These are phyloP conservation scores for Oedothorax gibbosus DNA, from an alignment of 1,140 invertebrate species.

Conservation along the genomic window DNA sequence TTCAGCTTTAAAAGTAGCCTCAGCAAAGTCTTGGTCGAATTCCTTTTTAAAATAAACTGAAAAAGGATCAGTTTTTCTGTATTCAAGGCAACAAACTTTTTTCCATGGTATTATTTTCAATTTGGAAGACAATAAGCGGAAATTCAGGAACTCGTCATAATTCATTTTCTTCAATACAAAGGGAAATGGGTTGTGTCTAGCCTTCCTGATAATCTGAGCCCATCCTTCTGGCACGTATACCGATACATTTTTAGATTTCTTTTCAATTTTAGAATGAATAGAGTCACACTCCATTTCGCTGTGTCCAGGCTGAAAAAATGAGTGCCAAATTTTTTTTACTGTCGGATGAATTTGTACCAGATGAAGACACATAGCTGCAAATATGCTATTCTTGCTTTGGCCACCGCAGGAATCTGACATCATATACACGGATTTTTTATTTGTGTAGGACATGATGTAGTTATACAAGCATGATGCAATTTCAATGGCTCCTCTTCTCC, in stretches of 20 bases:
- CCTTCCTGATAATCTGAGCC: not conserved
- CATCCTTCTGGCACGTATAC: not conserved
- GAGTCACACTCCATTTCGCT: not conserved
- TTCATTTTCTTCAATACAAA: not conserved
- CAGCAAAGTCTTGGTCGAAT: not conserved
- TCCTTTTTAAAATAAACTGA: not conserved
- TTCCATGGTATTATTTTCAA: not conserved
- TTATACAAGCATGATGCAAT: not conserved
- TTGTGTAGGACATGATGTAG: not conserved
- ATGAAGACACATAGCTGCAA: not conserved
- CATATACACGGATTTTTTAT: not conserved
- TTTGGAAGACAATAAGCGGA: not conserved
- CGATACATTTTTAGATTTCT: not conserved
- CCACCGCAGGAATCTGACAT: conserved; percentile 4
- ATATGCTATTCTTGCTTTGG: not conserved
- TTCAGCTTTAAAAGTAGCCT: not conserved
- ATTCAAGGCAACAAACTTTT: not conserved
- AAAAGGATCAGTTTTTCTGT: not conserved
- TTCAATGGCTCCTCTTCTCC: not conserved
- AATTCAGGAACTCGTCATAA: not conserved
- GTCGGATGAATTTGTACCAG: not conserved
- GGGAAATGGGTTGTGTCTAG: not conserved
- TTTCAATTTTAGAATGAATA: not conserved
- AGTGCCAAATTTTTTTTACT: not conserved
- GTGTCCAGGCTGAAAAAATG: not conserved